Conservation (phyloP, 2,888 invertebrate genomes). For the Acanthopleura granulata region DNA sequence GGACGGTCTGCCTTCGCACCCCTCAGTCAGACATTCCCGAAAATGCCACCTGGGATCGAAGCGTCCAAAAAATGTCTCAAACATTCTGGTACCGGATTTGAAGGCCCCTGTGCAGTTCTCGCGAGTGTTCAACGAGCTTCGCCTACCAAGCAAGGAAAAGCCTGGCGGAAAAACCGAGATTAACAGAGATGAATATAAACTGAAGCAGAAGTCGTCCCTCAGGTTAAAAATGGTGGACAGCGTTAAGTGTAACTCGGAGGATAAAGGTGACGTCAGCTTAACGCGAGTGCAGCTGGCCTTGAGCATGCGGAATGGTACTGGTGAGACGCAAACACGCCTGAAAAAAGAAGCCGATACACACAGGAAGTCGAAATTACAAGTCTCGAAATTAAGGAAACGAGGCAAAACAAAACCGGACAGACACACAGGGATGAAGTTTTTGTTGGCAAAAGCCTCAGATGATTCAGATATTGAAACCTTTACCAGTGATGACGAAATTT, state of each 20-base stretch:
- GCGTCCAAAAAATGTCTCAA: not conserved
- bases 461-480: not conserved
- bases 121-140: not conserved
- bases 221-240: not conserved
- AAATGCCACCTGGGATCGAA: not conserved
- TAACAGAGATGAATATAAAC: slow-evolving; percentile 6
- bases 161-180: not conserved
- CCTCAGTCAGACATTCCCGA: not conserved
- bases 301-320: too few species aligned
- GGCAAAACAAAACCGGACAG: not conserved
- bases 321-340: too few species aligned
- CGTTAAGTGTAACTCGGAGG: not conserved
- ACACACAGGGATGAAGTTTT: too few species aligned
- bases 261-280: not conserved
- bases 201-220: not conserved
- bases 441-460: not conserved
- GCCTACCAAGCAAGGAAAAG: not conserved
- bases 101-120: not conserved
- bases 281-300: too few species aligned
- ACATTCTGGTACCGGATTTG: not conserved
- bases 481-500: too few species aligned
- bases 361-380: too few species aligned
- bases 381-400: not conserved
- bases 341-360: too few species aligned
- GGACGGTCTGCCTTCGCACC: not conserved